Conservation (phyloP, 2,797 vertebrate species). For the Coccyzus lansbergi region DNA sequence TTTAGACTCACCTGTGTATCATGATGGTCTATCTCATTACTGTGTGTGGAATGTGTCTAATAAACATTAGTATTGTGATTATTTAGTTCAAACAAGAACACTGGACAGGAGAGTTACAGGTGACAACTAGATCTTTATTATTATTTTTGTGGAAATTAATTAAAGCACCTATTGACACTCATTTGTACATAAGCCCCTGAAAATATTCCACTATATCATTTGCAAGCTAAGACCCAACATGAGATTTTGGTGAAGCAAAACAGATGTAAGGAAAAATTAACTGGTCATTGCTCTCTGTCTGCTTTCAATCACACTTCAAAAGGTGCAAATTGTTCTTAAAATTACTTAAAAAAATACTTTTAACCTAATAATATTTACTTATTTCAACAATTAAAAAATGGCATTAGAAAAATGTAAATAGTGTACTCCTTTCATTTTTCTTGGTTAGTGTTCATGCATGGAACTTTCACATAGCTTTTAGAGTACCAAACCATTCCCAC, state of each 20-base stretch:
- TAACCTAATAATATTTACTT: not conserved
- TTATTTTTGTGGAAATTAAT: not conserved
- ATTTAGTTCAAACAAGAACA: not conserved
- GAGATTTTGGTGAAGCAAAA: not conserved
- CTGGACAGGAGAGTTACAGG: not conserved
- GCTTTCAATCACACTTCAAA: not conserved
- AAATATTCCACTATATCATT: not conserved
- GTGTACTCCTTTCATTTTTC: not conserved
- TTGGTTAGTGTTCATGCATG: not conserved
- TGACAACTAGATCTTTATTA: not conserved
- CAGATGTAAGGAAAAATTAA: not conserved
- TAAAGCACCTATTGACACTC: not conserved
- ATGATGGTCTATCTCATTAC: not conserved
- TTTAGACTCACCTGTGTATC: not conserved
- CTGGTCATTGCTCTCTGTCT: not conserved
- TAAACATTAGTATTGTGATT: not conserved
- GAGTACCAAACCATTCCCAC: not conserved
- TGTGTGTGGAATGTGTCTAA: not conserved
- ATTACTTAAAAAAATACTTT: not conserved
- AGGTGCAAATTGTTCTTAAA: not conserved
- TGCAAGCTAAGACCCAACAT: not conserved
- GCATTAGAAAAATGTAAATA: not conserved
- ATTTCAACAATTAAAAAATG: no score
- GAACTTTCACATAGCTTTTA: not conserved
- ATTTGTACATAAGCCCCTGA: not conserved